Evolutionary conservation across 2,797 vertebrate species (phyloP).

Genomic region (Spinibarbus caldwelli): DNA sequence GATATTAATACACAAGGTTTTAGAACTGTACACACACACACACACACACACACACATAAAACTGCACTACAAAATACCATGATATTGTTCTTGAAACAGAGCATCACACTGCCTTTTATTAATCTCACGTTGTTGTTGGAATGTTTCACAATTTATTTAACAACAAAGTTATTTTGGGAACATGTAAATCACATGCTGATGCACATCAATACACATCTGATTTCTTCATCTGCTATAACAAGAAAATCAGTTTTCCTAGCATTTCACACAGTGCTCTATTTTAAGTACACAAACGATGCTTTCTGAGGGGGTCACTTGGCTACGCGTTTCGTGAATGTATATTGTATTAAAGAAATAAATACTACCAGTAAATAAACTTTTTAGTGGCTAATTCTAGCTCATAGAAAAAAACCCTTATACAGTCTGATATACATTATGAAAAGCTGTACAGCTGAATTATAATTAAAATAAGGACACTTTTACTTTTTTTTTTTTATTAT

Average conservation of each 20-base stretch:
- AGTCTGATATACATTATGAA: slow-evolving; percentile 87
- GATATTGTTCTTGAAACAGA: neutral
- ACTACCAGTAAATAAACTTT: slow-evolving; percentile 82
- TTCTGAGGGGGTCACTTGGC: slow-evolving; percentile 62
- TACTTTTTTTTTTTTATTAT: slow-evolving; percentile 89
- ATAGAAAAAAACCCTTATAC: slow-evolving; percentile 80
- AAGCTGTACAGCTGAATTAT: slow-evolving; percentile 86
- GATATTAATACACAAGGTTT: neutral
- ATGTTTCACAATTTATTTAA: slow-evolving; percentile 57
- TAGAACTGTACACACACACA: too few relatives aligned
- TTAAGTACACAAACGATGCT: slow-evolving; percentile 68
- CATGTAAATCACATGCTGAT: slow-evolving; percentile 57
- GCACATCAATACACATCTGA: slow-evolving; percentile 64
- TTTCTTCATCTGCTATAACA: slow-evolving; percentile 58
- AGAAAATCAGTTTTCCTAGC: slow-evolving; percentile 56
- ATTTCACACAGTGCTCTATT: slow-evolving; percentile 70
- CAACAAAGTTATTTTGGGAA: slow-evolving; percentile 55
- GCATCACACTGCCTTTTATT: slow-evolving; percentile 18
- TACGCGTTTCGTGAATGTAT: slow-evolving; percentile 65
- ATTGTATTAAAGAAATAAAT: slow-evolving; percentile 82
- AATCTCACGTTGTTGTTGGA: slow-evolving; percentile 43
- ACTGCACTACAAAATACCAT: neutral
- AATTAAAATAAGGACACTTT: slow-evolving; percentile 99
- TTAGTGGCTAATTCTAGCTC: slow-evolving; percentile 76
- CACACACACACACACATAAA: neutral